A percentile compares a stretch with the other conserved stretches of the same genome.
These are phyloP conservation scores for Eunapius fragilis DNA, from an alignment of 37 sponge, comb jelly and placozoan species.

Conservation along the genomic window DNA sequence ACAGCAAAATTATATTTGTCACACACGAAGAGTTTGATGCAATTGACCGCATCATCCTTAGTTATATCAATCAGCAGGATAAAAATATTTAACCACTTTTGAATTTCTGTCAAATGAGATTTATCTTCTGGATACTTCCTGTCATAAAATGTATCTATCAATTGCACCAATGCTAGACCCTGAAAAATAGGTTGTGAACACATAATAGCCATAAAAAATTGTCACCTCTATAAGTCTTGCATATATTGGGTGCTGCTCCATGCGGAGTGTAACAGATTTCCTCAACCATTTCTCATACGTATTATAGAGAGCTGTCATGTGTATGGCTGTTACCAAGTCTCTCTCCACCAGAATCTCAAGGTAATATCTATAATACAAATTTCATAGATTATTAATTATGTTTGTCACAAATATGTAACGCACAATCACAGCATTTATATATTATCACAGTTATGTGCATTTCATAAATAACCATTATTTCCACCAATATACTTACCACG, in stretches of 20 bases:
- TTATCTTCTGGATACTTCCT: background rate
- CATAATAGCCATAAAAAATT: background rate
- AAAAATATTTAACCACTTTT: constrained; percentile 40
- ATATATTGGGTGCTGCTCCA: background rate
- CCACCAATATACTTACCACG: no score
- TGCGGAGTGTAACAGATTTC: background rate
- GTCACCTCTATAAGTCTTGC: background rate
- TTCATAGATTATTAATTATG: no score
- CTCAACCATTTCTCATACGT: background rate
- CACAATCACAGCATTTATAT: no score
- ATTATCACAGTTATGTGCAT: no score
- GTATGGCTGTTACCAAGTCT: background rate
- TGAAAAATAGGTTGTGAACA: background rate
- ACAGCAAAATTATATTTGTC: constrained; percentile 1
- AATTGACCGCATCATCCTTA: background rate
- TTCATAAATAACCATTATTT: no score
- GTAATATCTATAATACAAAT: no score
- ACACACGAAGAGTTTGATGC: background rate
- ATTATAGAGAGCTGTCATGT: background rate
- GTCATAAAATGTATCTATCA: background rate
- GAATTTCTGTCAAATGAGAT: background rate
- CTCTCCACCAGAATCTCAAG: background rate
- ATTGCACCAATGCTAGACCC: background rate
- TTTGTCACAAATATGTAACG: no score
- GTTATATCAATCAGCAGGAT: constrained; percentile 45